Conservation (phyloP, 2,113 vertebrate species). For the Poeciliopsis occidentalis region DNA sequence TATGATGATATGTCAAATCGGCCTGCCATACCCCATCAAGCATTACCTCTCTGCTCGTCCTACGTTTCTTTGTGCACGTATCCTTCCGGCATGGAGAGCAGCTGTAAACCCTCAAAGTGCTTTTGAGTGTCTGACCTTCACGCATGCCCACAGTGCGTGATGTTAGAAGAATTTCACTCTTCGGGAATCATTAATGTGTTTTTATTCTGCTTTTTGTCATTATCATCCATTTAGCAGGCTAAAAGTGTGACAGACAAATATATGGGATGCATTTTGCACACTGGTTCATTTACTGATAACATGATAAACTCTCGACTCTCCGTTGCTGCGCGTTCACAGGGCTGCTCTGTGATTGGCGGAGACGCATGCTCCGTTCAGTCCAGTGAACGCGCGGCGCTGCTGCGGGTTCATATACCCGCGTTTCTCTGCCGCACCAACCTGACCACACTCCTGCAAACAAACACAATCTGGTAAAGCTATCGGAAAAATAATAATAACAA, state of each 20-base stretch:
- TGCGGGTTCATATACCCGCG: constrained; percentile 31
- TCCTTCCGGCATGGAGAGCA: constrained; percentile 45
- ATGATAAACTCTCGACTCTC: constrained; percentile 35
- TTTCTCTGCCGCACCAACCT: not conserved
- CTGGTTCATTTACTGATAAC: not conserved
- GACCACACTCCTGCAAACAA: not conserved
- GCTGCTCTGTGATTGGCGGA: constrained; percentile 59
- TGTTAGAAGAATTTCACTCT: constrained; percentile 1
- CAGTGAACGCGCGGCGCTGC: constrained; percentile 41
- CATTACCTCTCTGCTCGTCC: constrained; percentile 3
- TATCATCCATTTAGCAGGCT: not conserved
- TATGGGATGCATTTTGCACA: not conserved
- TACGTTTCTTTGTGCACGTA: constrained; percentile 48
- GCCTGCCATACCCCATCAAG: not conserved
- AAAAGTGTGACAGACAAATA: not conserved
- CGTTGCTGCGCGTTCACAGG: constrained; percentile 33
- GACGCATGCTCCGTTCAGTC: constrained; percentile 22
- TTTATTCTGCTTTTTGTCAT: not conserved
- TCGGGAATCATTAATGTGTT: not conserved
- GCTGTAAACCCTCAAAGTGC: constrained; percentile 50
- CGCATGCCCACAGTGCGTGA: constrained; percentile 13
- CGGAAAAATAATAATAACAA: constrained; percentile 2
- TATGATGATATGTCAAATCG: not conserved
- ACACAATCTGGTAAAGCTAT: not conserved
- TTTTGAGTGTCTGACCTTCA: constrained; percentile 38